These are phyloP conservation scores for Orchestia grillus DNA, from an alignment of 1,140 invertebrate species.

Conservation along the genomic window DNA sequence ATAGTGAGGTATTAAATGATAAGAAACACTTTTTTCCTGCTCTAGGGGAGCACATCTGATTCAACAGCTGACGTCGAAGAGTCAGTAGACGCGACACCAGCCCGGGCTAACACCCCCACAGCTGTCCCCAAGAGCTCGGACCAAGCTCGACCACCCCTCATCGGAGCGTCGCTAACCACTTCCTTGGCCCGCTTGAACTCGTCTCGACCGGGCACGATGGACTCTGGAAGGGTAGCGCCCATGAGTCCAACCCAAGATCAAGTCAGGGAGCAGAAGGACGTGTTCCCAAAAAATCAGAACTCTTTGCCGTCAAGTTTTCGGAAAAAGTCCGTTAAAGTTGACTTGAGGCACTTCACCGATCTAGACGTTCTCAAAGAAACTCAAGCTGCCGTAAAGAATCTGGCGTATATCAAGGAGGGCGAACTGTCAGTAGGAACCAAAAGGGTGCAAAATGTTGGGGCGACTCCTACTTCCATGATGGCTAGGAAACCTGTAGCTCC, in stretches of 20 bases:
- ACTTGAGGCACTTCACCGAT: constrained; percentile 4
- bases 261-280: constrained; percentile 40
- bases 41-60: neutral
- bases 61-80: neutral
- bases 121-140: constrained; percentile 61
- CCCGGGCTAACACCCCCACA: constrained; percentile 65
- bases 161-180: constrained; percentile 63
- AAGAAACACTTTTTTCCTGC: neutral
- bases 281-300: constrained; percentile 51
- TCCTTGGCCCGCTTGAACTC: constrained; percentile 57
- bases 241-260: constrained; percentile 23
- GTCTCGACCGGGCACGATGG: constrained; percentile 33
- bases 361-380: neutral
- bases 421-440: neutral
- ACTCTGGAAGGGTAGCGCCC: neutral
- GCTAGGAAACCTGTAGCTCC: neutral
- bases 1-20: neutral
- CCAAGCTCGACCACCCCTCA: constrained; percentile 62
- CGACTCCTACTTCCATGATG: neutral
- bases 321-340: constrained; percentile 10
- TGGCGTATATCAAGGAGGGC: neutral
- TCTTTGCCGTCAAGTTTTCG: constrained; percentile 32
- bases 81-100: constrained; percentile 57
- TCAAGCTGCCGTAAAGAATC: neutral
- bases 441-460: neutral